These are phyloP conservation scores for Rhinoraja longicauda DNA, from an alignment of 2,797 vertebrate genomes.

Conservation along the genomic window DNA sequence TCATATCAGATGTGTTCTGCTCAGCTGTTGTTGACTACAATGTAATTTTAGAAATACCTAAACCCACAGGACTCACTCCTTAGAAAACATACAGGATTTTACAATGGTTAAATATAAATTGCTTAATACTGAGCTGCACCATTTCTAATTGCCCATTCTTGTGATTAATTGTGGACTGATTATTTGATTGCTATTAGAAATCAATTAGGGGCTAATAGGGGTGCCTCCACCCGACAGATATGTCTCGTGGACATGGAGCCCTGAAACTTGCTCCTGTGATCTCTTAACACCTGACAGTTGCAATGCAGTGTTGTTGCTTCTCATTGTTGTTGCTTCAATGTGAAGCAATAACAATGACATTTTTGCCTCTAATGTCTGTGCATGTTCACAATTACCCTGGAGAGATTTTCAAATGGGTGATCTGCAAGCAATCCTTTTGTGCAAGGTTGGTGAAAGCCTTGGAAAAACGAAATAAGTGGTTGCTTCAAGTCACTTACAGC, in stretches of 20 bases:
- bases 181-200: neutral
- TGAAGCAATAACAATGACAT: neutral
- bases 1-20: neutral
- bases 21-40: neutral
- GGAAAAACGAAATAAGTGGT: too few species aligned
- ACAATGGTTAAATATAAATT: neutral
- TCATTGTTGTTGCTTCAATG: neutral
- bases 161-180: neutral
- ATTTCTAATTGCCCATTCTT: neutral
- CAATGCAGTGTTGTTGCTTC: neutral
- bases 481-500: neutral
- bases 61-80: neutral
- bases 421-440: neutral
- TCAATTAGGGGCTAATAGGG: neutral
- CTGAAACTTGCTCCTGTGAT: neutral
- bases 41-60: neutral
- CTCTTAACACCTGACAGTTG: too few species aligned
- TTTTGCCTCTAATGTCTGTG: too few species aligned
- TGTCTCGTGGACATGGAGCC: neutral
- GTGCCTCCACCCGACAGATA: neutral
- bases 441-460: neutral
- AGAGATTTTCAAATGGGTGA: neutral
- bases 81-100: neutral
- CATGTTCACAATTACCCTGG: neutral
- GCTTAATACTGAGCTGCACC: neutral